Percentiles rank a stretch among this genome's conserved stretches.
These are phyloP conservation scores for Clytia hemisphaerica DNA, from an alignment of 30 jellyfish, hydroid and myxozoan genomes.

Conservation along the genomic window DNA sequence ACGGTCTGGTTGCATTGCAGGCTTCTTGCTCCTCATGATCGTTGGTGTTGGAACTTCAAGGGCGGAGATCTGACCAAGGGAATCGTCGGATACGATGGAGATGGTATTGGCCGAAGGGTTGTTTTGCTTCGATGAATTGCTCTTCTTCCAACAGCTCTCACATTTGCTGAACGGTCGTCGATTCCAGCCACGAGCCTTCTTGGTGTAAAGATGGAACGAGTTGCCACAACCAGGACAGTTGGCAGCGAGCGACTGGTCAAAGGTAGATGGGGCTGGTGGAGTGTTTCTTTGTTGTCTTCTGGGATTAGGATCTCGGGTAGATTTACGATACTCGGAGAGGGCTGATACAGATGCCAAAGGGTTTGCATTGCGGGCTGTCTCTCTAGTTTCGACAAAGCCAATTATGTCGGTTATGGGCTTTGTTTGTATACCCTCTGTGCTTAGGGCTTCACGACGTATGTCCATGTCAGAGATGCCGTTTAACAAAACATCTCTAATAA, in stretches of 20 bases:
- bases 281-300: neutral
- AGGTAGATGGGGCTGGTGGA: neutral
- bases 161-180: neutral
- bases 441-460: neutral
- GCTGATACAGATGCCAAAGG: neutral
- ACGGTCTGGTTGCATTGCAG: neutral
- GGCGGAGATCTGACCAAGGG: slow-evolving; percentile 12
- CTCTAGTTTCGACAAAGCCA: slow-evolving; percentile 2
- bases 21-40: neutral
- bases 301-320: neutral
- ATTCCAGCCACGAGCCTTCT: slow-evolving; percentile 4
- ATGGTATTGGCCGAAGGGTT: neutral
- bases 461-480: slow-evolving; percentile 2
- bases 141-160: neutral
- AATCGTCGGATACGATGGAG: slow-evolving; percentile 3
- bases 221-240: neutral
- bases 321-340: neutral
- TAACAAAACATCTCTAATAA: neutral
- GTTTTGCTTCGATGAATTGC: neutral
- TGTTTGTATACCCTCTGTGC: slow-evolving; percentile 8
- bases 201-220: neutral
- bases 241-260: neutral
- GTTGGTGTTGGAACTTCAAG: neutral
- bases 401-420: neutral
- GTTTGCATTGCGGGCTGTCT: neutral